Evolutionary conservation across 2,888 invertebrate genomes (phyloP), one percentile per base, ranked within the genome.

Genomic region (Endotricha flammealis): DNA sequence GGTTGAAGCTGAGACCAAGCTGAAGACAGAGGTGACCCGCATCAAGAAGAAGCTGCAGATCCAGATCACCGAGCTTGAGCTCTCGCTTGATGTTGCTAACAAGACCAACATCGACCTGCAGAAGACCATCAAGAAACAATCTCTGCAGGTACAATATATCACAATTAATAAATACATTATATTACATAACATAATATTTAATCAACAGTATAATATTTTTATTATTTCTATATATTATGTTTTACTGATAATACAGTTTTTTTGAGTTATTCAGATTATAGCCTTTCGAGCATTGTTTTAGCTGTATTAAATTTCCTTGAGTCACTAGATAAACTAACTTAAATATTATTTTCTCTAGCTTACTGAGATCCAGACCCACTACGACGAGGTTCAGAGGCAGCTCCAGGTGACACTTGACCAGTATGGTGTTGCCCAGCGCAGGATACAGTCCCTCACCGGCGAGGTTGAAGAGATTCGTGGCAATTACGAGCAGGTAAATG

Each of bases 21-120:
- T 98, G 81, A 97, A 97, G 91, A 93, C 96, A 64, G 98, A 98
- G 86, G 95, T 98, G 39, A 91, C 92, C 53, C 95, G 98, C 87
- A 95, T 98, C 89, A 98, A 98, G 94, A 98, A 98, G 96, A 98
- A 98, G 94, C 89, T 97, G 78, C 97, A 97, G 88, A 95, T 97
- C 76, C 96, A 96, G 72, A 98, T 98, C 87, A 97, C 97, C 63
- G 98, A 98, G 83, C 89, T 98, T 70, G 98, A 98, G 83, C 91
- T 98, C 89, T 95, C 96, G 38, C 91, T 99, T 83, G 98, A 98
- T 87, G 95, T 97, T 60, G 95, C 97, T 88, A 98, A 99, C 91
- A 97, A 98, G 90, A 96, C 94, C 88, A 98, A 98, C 90, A 93
- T 98, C 71, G 96, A 97, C 76, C 90, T 98, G 76, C 97, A 98